Percentiles rank a stretch among this genome's conserved stretches.
These are phyloP conservation scores for Scaptomyza tumidula DNA, from an alignment of 2,888 invertebrate species.

Conservation along the genomic window DNA sequence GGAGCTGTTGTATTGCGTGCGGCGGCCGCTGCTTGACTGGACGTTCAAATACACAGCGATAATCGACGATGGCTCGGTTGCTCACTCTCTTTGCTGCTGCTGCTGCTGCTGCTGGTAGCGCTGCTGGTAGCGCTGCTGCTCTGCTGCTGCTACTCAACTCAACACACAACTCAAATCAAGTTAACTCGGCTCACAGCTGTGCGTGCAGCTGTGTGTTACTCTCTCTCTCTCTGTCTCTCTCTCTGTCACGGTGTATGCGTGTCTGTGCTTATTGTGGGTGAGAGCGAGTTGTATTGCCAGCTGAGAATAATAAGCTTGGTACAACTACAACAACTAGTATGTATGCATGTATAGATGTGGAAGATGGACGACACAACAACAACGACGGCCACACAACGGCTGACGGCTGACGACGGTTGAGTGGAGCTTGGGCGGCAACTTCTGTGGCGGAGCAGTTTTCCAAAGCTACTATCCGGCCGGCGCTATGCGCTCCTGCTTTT, in stretches of 20 bases:
- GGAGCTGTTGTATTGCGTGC: slow-evolving; percentile 57
- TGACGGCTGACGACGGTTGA: slow-evolving; percentile 43
- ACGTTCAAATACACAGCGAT: slow-evolving; percentile 15
- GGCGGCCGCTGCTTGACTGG: slow-evolving; percentile 64
- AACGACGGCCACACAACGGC: slow-evolving; percentile 36
- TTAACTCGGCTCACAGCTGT: slow-evolving; percentile 48
- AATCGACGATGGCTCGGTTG: slow-evolving; percentile 23
- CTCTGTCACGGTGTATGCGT: slow-evolving; percentile 1
- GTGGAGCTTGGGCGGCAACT: slow-evolving; percentile 70
- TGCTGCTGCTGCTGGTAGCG: not conserved
- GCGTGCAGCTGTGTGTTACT: slow-evolving; percentile 35
- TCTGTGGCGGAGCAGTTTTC: slow-evolving; percentile 80
- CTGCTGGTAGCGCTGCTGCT: not conserved
- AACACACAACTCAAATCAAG: slow-evolving; percentile 17
- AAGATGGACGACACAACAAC: slow-evolving; percentile 23
- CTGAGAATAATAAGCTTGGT: slow-evolving; percentile 45
- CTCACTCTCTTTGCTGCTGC: slow-evolving; percentile 5
- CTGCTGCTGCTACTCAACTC: slow-evolving; percentile 16
- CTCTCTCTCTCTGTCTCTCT: slow-evolving; percentile 14
- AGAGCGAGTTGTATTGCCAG: slow-evolving; percentile 48
- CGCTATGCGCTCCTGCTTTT: slow-evolving; percentile 78
- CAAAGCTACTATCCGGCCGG: slow-evolving; percentile 85
- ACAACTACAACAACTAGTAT: slow-evolving; percentile 30
- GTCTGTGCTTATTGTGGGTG: slow-evolving; percentile 33
- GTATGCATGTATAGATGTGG: not conserved